Evolutionary conservation across 2,113 vertebrate genomes (phyloP), one percentile per base, ranked within the genome.

Genomic region (Myiopsitta monachus): DNA sequence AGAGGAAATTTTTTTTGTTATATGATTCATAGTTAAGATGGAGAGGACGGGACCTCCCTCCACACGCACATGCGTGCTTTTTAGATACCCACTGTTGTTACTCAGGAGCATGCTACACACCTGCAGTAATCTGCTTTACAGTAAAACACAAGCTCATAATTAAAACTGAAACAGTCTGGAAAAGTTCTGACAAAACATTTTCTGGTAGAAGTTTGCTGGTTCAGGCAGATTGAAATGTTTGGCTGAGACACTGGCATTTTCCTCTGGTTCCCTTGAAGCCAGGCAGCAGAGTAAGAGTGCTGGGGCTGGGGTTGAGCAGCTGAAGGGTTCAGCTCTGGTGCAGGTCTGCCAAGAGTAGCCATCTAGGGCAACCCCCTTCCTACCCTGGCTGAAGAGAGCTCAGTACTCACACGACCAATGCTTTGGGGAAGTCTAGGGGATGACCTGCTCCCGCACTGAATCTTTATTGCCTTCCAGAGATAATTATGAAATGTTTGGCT

Each of bases 401-500:
- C 39, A 33, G 14, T 22, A 18, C 24, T 80, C 59, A 38, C 26
- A 66, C 15, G 18, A 49, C 33, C 14, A n/a, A 7, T 18, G 31
- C 26, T 74, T 17, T 44, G 23, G 63, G 63, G 72, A 95, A 93
- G n/a, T 64, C 54, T 67, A 14, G 24, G 13, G 55, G 14, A 18
- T 92, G 69, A 88, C 69, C 73, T 89, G 77, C 73, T 75, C 51
- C 83, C 66, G 82, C 59, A 27, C 14, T 59, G 76, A 81, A 54
- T n/a, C 21, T 75, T 70, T 63, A 31, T 23, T 78, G 51, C 49
- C 30, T 94, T 90, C 77, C 74, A 55, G 21, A 75, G 39, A 51
- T 81, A 86, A 77, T 93, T 88, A 81, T 49, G 80, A 83, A 92
- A 92, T 38, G 21, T 52, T 94, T 92, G 83, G 38, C 79, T 88